Base-by-base conservation (phyloP, 2,888 invertebrate genomes). In the Oligia strigilis region DNA sequence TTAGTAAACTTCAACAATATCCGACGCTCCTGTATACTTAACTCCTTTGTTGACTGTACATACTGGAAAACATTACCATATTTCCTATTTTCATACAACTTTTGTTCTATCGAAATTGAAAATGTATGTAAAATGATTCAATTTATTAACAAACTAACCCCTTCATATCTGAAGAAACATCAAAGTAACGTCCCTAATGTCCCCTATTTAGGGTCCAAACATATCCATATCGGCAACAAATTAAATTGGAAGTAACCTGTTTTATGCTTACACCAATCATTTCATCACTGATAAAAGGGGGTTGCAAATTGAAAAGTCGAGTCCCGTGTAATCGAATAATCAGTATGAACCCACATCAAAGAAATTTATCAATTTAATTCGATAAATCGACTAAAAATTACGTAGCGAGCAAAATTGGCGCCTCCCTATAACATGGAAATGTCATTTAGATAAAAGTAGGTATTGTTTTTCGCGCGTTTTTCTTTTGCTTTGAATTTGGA, bases 281-380 rank as follows among this genome's bases (percentile, higher is more conserved):
- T 95, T 93, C 91, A 91, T 92, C 89, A 88, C 84, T 87, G 92
- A 93, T 92, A 93, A 84, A 94, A 95, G 93, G 93, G 94, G 94
- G 91, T 91, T 89, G 90, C 92, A 95, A 96, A 96, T 96, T 95
- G 95, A 95, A 95, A 95, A 96, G 94, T 95, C 96, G 94, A 92
- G 95, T 95, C 90, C 91, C 91, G 89, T 90, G 90, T 95, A 95
- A 96, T 96, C 95, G 94, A 96, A 95, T 96, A 92, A 94, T 94
- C 93, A 92, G 94, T 95, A 93, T 92, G 93, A 90, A 90, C 90
- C 92, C 92, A 94, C 94, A 95, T 96, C 96, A 96, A 96, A 95
- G 95, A 91, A 88, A 92, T 94, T 93, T 93, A 91, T 89, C 92
- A 92, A 93, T 94, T 94, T 94, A 95, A 96, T 94, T 94, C 93